A percentile compares a stretch with the other conserved stretches of the same genome.
Conservation (phyloP, 92 coral and sea anemone genomes). For the Porites evermanni region DNA sequence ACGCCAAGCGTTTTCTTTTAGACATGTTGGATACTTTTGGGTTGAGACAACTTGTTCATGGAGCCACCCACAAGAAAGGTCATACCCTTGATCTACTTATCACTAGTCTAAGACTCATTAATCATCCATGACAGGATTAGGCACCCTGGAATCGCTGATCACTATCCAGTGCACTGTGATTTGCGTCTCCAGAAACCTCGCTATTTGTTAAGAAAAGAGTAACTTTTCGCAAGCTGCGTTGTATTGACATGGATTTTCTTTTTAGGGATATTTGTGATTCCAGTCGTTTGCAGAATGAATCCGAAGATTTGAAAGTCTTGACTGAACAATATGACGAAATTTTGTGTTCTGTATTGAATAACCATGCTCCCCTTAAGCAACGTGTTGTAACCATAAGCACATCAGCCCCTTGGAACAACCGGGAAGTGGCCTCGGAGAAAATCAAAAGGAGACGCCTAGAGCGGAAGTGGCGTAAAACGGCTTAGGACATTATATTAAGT, state of each 20-base stretch:
- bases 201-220: too few relatives aligned
- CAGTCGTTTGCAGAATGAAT: not conserved
- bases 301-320: not conserved
- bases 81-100: not conserved
- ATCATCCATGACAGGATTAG: not conserved
- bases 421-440: constrained; percentile 16
- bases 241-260: too few relatives aligned
- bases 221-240: too few relatives aligned
- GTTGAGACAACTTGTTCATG: not conserved
- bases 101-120: not conserved
- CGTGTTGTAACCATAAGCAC: constrained; percentile 10
- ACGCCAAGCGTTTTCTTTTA: too few relatives aligned
- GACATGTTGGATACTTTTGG: not conserved
- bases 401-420: constrained; percentile 38
- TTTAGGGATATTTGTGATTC: not conserved
- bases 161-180: not conserved
- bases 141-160: not conserved
- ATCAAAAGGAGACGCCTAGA: constrained; percentile 16
- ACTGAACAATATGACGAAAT: constrained; percentile 10
- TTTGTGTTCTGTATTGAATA: constrained; percentile 10
- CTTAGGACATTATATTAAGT: not conserved
- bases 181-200: not conserved
- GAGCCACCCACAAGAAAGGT: not conserved
- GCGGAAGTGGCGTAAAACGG: constrained; percentile 17
- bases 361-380: constrained; percentile 29